phyloP scores from a whole-genome alignment of 2,888 invertebrate species.

The Yponomeuta malinellus region DNA sequence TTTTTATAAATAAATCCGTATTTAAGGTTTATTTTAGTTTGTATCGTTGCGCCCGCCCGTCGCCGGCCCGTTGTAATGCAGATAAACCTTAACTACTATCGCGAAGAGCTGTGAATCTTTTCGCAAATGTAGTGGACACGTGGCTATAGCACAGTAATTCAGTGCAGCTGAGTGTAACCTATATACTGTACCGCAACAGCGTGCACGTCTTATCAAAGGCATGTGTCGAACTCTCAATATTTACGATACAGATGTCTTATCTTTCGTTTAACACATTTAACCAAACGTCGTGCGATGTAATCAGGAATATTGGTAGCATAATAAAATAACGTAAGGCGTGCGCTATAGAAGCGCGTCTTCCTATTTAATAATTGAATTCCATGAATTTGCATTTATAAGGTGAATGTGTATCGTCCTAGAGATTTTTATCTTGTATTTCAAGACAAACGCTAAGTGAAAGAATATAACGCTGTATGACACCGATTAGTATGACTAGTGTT shows the following conservation, averaged over 20 bases:
- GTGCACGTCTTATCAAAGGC: background rate
- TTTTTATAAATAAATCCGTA: too few species aligned
- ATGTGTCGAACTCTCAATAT: background rate
- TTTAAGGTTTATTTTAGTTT: too few species aligned
- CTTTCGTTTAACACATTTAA: background rate
- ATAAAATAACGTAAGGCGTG: constrained; percentile 53
- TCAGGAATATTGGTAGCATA: constrained; percentile 66
- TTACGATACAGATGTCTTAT: background rate
- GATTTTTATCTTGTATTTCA: constrained; percentile 69
- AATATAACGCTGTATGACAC: constrained; percentile 51
- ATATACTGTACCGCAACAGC: background rate
- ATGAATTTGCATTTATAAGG: constrained; percentile 76
- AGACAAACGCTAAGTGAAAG: constrained; percentile 58
- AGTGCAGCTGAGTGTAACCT: background rate
- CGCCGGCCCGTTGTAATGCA: too few species aligned
- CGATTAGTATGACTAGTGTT: constrained; percentile 57
- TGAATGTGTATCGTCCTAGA: constrained; percentile 71
- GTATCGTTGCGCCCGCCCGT: too few species aligned
- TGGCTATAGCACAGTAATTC: too few species aligned
- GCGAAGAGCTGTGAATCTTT: too few species aligned
- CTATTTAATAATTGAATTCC: constrained; percentile 68
- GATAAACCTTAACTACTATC: too few species aligned
- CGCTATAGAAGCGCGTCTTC: constrained; percentile 45
- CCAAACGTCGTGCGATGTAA: constrained; percentile 37
- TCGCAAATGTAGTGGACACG: too few species aligned